phyloP scores from a whole-genome alignment of 2,888 invertebrate genomes.

The Tetragnatha montana region DNA sequence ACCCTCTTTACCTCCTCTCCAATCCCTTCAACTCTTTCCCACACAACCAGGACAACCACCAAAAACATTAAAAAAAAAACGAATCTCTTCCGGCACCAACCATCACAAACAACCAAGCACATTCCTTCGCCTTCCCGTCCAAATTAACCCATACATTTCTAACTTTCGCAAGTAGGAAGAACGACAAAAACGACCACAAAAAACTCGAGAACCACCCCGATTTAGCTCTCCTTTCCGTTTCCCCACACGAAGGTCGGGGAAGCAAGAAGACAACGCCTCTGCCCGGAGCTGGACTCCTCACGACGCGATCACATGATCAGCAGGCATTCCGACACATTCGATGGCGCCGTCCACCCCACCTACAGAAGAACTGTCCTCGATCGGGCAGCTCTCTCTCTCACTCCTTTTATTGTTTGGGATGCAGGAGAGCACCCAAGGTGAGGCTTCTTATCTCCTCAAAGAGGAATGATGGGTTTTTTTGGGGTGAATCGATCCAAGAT shows the following conservation, averaged over 20 bases:
- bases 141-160: background rate
- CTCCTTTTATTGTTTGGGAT: background rate
- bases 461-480: too few species aligned
- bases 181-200: background rate
- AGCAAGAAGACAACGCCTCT: constrained; percentile 43
- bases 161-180: background rate
- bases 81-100: too few species aligned
- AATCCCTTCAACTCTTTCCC: too few species aligned
- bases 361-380: background rate
- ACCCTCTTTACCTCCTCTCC: too few species aligned
- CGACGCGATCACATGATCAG: constrained; percentile 43
- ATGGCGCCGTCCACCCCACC: constrained; percentile 33
- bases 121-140: background rate
- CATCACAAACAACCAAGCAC: background rate
- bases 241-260: constrained; percentile 31
- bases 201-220: background rate
- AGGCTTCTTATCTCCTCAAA: background rate
- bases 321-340: constrained; percentile 48
- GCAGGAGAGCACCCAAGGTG: background rate
- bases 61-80: too few species aligned
- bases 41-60: too few species aligned
- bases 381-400: background rate
- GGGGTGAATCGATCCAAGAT: too few species aligned
- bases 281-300: constrained; percentile 29
- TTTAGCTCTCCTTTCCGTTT: constrained; percentile 6